These are phyloP conservation scores for Gracilinanus agilis DNA, from an alignment of 2,113 vertebrate genomes.

Conservation along the genomic window DNA sequence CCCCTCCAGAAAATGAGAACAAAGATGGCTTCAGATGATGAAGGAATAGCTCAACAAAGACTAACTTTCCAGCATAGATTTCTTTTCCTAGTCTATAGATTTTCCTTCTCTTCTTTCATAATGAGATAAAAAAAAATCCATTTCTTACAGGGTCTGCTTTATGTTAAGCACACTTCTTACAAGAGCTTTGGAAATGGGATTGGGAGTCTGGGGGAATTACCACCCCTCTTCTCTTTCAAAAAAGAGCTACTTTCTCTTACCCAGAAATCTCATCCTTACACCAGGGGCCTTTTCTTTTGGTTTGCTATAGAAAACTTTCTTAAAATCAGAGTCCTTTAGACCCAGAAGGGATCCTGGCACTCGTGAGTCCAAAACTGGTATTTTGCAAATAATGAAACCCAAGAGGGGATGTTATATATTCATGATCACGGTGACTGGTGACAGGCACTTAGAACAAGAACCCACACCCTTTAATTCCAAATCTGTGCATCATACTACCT, in stretches of 20 bases:
- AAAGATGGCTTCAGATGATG: not conserved
- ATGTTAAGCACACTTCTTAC: not conserved
- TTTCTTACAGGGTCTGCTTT: not conserved
- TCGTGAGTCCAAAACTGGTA: not conserved
- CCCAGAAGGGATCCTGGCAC: not conserved
- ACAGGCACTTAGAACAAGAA: too few relatives aligned
- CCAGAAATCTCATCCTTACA: too few relatives aligned
- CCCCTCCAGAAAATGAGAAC: not conserved
- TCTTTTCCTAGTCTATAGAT: not conserved
- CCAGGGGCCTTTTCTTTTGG: not conserved
- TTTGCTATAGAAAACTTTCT: not conserved
- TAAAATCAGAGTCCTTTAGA: not conserved
- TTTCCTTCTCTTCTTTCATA: not conserved
- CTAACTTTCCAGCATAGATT: not conserved
- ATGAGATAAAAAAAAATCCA: not conserved
- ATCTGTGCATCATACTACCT: not conserved
- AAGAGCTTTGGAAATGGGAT: not conserved
- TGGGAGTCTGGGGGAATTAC: not conserved
- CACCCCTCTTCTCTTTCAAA: not conserved
- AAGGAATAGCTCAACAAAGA: not conserved
- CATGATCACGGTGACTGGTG: not conserved
- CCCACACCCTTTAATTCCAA: not conserved
- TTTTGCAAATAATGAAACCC: not conserved
- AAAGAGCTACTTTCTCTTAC: not conserved
- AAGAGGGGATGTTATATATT: not conserved